Conservation (phyloP, 2,113 vertebrate genomes). For the Marcusenius ussheri region DNA sequence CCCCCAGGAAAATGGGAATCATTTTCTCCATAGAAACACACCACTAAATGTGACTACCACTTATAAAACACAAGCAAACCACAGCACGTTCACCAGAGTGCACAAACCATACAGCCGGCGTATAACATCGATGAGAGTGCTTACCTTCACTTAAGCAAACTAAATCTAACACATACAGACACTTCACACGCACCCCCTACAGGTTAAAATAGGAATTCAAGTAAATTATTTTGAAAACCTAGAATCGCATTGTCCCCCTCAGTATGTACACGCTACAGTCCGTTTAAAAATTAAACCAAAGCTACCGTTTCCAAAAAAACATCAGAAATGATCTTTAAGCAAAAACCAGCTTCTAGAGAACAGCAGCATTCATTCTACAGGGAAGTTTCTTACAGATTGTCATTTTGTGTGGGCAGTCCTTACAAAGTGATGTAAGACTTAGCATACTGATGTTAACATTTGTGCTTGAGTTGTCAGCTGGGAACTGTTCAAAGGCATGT, state of each 20-base stretch:
- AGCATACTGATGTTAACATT: not conserved
- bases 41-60: not conserved
- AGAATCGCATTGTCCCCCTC: not conserved
- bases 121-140: not conserved
- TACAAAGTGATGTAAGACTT: not conserved
- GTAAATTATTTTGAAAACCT: not conserved
- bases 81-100: not conserved
- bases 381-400: not conserved
- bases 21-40: not conserved
- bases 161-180: not conserved
- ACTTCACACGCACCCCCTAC: not conserved
- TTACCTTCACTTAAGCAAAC: not conserved
- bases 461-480: not conserved
- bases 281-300: slow-evolving; percentile 35
- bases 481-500: not conserved
- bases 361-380: not conserved
- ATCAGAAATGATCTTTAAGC: not conserved
- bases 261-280: not conserved
- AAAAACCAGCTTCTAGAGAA: not conserved
- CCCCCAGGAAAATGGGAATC: not conserved
- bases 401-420: not conserved
- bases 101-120: not conserved
- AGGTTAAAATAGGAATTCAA: not conserved
- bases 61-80: not conserved
- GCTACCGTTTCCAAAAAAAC: not conserved